Conservation (phyloP, 2,113 vertebrate genomes). For the Corvus moneduloides region DNA sequence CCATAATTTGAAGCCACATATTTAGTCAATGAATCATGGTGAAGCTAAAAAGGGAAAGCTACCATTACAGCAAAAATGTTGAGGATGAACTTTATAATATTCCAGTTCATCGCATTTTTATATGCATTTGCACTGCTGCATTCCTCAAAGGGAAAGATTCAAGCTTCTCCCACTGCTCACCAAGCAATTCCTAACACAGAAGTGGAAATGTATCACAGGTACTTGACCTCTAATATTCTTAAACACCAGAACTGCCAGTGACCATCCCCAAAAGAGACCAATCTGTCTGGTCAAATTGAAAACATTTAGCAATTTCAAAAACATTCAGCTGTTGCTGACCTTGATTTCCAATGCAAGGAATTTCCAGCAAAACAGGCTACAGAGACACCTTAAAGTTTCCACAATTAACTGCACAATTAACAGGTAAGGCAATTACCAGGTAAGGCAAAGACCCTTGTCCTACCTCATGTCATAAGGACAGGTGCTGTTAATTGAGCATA, state of each 20-base stretch:
- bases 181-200: background rate
- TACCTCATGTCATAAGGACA: background rate
- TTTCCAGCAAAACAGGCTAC: background rate
- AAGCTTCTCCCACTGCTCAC: background rate
- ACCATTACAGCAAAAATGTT: constrained; percentile 22
- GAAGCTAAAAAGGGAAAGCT: constrained; percentile 65
- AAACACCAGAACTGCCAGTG: background rate
- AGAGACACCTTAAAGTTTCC: background rate
- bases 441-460: background rate
- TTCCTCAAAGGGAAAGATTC: background rate
- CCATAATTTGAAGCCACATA: constrained; percentile 73
- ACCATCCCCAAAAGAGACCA: background rate
- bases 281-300: background rate
- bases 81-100: background rate
- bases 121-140: background rate
- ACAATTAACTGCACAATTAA: background rate
- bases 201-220: background rate
- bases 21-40: constrained; percentile 74
- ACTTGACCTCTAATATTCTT: background rate
- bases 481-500: background rate
- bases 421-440: background rate
- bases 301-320: background rate
- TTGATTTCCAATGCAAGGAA: background rate
- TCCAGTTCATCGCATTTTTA: background rate
- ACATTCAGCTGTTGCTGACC: background rate